Percentiles rank a stretch among this genome's conserved stretches.
Conservation (phyloP, 2,113 vertebrate genomes). For the Passer domesticus region DNA sequence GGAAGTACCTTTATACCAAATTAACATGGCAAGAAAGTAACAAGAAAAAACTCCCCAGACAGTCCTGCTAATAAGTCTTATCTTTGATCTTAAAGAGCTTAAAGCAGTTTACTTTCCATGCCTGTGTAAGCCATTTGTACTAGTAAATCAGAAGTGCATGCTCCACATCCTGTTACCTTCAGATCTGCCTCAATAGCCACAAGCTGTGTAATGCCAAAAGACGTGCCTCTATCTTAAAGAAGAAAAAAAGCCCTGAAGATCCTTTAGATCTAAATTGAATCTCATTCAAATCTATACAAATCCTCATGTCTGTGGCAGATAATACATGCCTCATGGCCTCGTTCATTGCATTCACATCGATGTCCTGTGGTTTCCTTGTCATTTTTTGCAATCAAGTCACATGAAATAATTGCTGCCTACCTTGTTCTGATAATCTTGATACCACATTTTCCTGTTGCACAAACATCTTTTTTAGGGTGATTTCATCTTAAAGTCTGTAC, state of each 20-base stretch:
- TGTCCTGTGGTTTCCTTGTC: conserved; percentile 54
- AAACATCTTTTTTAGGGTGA: conserved; percentile 73
- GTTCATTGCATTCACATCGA: background rate
- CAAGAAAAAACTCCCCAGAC: conserved; percentile 6
- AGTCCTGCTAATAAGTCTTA: conserved; percentile 4
- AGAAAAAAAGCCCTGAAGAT: background rate
- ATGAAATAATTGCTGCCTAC: conserved; percentile 67
- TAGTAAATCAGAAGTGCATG: conserved; percentile 2
- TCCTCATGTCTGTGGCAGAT: background rate
- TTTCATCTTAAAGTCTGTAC: conserved; percentile 63
- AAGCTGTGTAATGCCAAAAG: conserved; percentile 49
- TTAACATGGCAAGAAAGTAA: conserved; percentile 27
- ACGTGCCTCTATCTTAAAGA: conserved; percentile 4
- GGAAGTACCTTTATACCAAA: conserved; percentile 4
- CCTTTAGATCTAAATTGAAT: conserved; percentile 42
- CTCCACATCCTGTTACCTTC: conserved; percentile 40
- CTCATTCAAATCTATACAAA: conserved; percentile 23
- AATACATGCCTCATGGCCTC: background rate
- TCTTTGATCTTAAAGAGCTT: conserved; percentile 41
- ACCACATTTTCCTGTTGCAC: conserved; percentile 79
- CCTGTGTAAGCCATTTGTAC: background rate
- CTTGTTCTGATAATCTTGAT: conserved; percentile 72
- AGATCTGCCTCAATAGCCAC: conserved; percentile 36
- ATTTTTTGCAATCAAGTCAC: conserved; percentile 55
- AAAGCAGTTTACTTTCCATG: conserved; percentile 45